Evolutionary conservation across 2,797 vertebrate species (phyloP).

Genomic region (Alauda arvensis): DNA sequence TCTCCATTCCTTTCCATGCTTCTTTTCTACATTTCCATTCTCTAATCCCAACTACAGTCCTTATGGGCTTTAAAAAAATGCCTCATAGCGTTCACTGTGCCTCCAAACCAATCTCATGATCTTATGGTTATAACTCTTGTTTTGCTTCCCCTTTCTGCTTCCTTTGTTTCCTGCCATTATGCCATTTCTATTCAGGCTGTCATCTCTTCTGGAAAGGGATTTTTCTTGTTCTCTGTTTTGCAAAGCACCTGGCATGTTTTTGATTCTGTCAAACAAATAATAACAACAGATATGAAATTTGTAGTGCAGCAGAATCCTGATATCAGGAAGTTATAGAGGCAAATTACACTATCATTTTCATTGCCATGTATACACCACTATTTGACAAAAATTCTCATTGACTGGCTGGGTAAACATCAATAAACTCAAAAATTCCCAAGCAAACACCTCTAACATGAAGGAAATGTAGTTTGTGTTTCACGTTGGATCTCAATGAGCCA

Average conservation of each 20-base stretch:
- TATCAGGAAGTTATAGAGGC: conserved; percentile 58
- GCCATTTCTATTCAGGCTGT: conserved; percentile 63
- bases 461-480: not conserved
- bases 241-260: conserved; percentile 65
- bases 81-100: conserved; percentile 64
- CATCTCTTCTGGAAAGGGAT: conserved; percentile 62
- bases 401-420: conserved; percentile 27
- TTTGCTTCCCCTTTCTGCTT: conserved; percentile 64
- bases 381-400: conserved; percentile 10
- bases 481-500: not conserved
- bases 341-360: conserved; percentile 53
- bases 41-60: conserved; percentile 61
- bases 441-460: conserved; percentile 14
- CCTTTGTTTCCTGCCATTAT: conserved; percentile 58
- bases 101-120: conserved; percentile 65
- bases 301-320: conserved; percentile 54
- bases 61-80: conserved; percentile 60
- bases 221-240: conserved; percentile 63
- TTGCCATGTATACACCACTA: conserved; percentile 28
- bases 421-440: conserved; percentile 12
- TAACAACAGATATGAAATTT: conserved; percentile 64
- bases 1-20: conserved; percentile 58
- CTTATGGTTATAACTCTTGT: conserved; percentile 64
- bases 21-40: conserved; percentile 60
- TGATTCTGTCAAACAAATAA: conserved; percentile 68